Evolutionary conservation across 2,888 invertebrate genomes (phyloP).

Genomic region (Nymphalis urticae): DNA sequence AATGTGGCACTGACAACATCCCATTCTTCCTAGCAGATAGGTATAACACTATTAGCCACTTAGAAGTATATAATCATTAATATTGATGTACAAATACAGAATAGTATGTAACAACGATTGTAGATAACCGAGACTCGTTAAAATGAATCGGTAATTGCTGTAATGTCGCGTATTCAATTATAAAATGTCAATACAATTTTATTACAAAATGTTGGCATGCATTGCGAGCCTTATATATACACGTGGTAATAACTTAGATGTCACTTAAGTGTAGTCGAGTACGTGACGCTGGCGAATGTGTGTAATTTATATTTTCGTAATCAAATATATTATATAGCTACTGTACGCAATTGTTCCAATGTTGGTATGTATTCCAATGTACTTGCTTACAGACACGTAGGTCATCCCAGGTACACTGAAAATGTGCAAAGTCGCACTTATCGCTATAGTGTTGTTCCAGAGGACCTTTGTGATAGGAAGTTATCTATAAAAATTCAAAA

Average conservation of each 20-base stretch:
- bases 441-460: too few species aligned
- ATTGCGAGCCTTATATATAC: neutral
- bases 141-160: slow-evolving; percentile 7
- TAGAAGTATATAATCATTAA: slow-evolving; percentile 1
- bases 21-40: slow-evolving; percentile 27
- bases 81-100: slow-evolving; percentile 28
- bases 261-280: neutral
- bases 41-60: slow-evolving; percentile 35
- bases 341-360: too few species aligned
- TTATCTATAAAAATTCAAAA: too few species aligned
- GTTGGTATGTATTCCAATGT: too few species aligned
- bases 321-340: too few species aligned
- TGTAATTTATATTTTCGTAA: too few species aligned
- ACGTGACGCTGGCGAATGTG: neutral
- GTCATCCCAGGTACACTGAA: too few species aligned
- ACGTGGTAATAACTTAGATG: neutral
- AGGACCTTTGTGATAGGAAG: too few species aligned
- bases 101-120: neutral
- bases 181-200: slow-evolving; percentile 1
- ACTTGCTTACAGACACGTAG: too few species aligned
- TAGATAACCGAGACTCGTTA: neutral
- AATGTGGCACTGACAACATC: slow-evolving; percentile 58
- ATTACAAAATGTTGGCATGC: neutral
- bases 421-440: too few species aligned
- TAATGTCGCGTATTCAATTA: neutral